phyloP scores from a whole-genome alignment of 1,140 invertebrate species.

The Homalodisca vitripennis region DNA sequence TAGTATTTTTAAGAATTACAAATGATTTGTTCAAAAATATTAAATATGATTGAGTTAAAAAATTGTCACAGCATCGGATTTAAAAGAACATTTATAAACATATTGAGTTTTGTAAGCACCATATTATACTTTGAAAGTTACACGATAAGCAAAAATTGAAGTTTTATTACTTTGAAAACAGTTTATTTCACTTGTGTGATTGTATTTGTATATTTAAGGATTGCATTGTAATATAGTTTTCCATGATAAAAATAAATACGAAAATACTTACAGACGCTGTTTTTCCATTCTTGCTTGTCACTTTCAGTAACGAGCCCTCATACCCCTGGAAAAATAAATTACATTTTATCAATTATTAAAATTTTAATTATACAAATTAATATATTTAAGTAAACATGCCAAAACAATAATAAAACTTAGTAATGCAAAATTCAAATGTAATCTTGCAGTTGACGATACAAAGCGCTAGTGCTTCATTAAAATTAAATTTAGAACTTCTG shows the following conservation, averaged over 20 bases:
- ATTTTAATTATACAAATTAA: too few relatives aligned
- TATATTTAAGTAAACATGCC: too few relatives aligned
- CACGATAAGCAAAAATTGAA: not conserved
- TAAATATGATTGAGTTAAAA: not conserved
- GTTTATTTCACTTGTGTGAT: not conserved
- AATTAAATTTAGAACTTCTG: too few relatives aligned
- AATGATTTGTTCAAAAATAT: not conserved
- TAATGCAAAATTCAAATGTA: too few relatives aligned
- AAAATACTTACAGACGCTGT: slow-evolving; percentile 92
- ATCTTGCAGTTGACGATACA: too few relatives aligned
- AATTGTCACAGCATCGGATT: too few relatives aligned
- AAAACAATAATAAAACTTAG: too few relatives aligned
- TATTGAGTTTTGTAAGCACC: slow-evolving; percentile 39
- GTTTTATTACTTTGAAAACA: not conserved
- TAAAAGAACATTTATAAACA: too few relatives aligned
- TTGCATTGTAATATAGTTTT: too few relatives aligned
- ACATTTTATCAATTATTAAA: too few relatives aligned
- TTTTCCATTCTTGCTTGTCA: slow-evolving; percentile 99
- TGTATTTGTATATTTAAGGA: not conserved
- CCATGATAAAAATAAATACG: too few relatives aligned
- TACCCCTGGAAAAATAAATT: slow-evolving; percentile 77
- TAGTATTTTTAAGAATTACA: not conserved
- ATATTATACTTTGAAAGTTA: slow-evolving; percentile 21
- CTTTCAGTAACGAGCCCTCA: slow-evolving; percentile 97
- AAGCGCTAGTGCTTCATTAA: too few relatives aligned